Percentiles rank a stretch among this genome's conserved stretches.
phyloP scores from a whole-genome alignment of 2,888 invertebrate genomes.

The Agriopis aurantiaria region DNA sequence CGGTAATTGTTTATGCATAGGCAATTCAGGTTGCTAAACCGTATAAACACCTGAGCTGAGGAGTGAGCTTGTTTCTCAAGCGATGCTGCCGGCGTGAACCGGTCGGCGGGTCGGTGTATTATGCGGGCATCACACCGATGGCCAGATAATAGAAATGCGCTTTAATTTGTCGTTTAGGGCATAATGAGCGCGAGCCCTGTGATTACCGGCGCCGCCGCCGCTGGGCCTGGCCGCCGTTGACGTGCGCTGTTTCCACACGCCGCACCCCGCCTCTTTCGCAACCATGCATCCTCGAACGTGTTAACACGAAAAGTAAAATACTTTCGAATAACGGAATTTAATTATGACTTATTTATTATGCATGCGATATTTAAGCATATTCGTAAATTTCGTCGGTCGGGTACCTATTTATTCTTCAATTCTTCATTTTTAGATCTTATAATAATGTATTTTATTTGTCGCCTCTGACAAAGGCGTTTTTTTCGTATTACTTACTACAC shows the following conservation, averaged over 20 bases:
- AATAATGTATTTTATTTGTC: too few relatives aligned
- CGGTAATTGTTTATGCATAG: constrained; percentile 65
- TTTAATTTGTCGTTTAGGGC: constrained; percentile 87
- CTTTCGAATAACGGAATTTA: constrained; percentile 42
- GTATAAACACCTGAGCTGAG: constrained; percentile 60
- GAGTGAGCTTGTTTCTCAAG: constrained; percentile 49
- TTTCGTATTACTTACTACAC: too few relatives aligned
- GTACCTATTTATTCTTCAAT: too few relatives aligned
- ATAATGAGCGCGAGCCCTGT: constrained; percentile 86
- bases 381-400: too few relatives aligned
- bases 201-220: constrained; percentile 85
- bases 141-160: constrained; percentile 85
- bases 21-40: constrained; percentile 60
- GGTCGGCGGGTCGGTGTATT: constrained; percentile 53
- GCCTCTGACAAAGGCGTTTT: too few relatives aligned
- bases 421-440: too few relatives aligned
- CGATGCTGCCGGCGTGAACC: constrained; percentile 55
- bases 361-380: constrained; percentile 19
- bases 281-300: constrained; percentile 64
- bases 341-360: constrained; percentile 21
- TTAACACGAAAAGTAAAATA: constrained; percentile 53
- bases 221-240: constrained; percentile 84
- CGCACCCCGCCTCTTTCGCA: constrained; percentile 57
- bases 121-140: constrained; percentile 74
- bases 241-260: constrained; percentile 77